Percentiles rank a stretch among this genome's conserved stretches.
These are phyloP conservation scores for Rotaria magnacalcarata DNA, from an alignment of 2,888 invertebrate species.

Conservation along the genomic window DNA sequence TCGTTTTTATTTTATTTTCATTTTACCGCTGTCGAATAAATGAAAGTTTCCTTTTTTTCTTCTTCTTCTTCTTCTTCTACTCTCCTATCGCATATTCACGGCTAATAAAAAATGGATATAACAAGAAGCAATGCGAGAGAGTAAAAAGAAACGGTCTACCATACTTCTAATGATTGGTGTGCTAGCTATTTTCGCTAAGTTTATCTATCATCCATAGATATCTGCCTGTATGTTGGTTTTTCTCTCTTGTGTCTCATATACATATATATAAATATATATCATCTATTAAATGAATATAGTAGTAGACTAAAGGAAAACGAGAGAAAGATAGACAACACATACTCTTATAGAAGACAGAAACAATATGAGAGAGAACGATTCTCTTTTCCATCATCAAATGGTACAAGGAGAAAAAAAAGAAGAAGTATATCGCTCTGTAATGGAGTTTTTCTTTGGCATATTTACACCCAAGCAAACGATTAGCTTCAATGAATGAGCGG, in stretches of 20 bases:
- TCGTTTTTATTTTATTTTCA: not conserved
- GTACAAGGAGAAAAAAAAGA: not conserved
- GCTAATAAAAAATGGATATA: not conserved
- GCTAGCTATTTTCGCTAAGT: not conserved
- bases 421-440: not conserved
- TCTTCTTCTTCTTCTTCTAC: not conserved
- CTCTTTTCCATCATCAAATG: slow-evolving; percentile 25
- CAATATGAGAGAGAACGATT: slow-evolving; percentile 4
- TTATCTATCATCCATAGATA: slow-evolving; percentile 6
- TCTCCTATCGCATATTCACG: not conserved
- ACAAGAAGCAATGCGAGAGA: not conserved
- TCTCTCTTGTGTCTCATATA: not conserved
- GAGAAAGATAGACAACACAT: slow-evolving; percentile 36
- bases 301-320: not conserved
- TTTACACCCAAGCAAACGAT: not conserved
- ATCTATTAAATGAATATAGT: not conserved
- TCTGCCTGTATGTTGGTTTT: not conserved
- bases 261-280: not conserved
- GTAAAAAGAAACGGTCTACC: not conserved
- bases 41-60: not conserved
- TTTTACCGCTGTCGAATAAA: not conserved
- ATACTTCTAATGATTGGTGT: not conserved
- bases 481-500: slow-evolving; percentile 6
- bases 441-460: not conserved
- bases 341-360: slow-evolving; percentile 4